A percentile compares a stretch with the other conserved stretches of the same genome.
Evolutionary conservation across 2,113 vertebrate genomes (phyloP).

Genomic region (Lates calcarifer): DNA sequence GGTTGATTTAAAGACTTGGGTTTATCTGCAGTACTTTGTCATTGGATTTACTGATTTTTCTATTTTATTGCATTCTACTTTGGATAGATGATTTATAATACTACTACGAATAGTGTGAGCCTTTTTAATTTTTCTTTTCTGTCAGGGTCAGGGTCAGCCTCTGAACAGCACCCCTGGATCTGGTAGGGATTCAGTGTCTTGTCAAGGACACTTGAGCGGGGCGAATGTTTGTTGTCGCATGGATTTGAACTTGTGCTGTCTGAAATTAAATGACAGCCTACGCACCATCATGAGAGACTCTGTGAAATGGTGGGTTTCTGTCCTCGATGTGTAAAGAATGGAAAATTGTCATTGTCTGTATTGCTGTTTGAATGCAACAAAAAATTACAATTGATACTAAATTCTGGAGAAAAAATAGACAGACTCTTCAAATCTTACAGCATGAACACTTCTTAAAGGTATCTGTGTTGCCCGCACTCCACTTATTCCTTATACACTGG

Average conservation of each 20-base stretch:
- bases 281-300: slow-evolving; percentile 6
- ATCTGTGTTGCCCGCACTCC: not conserved
- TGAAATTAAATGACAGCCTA: slow-evolving; percentile 43
- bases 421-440: not conserved
- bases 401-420: not conserved
- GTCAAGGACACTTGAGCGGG: slow-evolving; percentile 38
- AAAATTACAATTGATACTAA: not conserved
- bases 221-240: slow-evolving; percentile 26
- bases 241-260: slow-evolving; percentile 11
- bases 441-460: not conserved
- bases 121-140: not conserved
- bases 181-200: not conserved
- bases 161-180: not conserved
- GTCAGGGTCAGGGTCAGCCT: not conserved
- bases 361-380: not conserved
- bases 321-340: not conserved
- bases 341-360: no score
- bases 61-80: slow-evolving; percentile 34
- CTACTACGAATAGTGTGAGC: not conserved
- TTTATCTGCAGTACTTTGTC: slow-evolving; percentile 41
- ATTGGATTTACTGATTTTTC: slow-evolving; percentile 31
- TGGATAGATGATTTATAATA: not conserved
- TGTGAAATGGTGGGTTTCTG: not conserved
- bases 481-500: not conserved
- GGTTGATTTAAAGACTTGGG: slow-evolving; percentile 48